Percentiles rank a stretch among this genome's conserved stretches.
Conservation (phyloP, 1,140 invertebrate genomes). For the Sinella curviseta region DNA sequence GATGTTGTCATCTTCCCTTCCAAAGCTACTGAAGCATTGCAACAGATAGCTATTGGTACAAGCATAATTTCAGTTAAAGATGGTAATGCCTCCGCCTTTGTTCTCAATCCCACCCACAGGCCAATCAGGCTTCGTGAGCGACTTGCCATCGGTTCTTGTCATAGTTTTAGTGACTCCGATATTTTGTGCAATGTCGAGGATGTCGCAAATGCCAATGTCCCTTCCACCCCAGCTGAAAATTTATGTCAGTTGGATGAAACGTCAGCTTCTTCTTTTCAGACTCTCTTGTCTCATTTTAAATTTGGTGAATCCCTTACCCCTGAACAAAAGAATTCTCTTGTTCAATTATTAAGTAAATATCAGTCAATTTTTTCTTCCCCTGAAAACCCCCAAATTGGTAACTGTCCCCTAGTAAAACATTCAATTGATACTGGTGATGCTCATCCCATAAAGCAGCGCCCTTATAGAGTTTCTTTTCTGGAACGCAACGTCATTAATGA, state of each 20-base stretch:
- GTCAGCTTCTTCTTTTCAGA: no score
- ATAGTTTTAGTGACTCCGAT: background rate
- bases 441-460: slow-evolving; percentile 50
- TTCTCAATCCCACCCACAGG: background rate
- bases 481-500: slow-evolving; percentile 50
- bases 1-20: background rate
- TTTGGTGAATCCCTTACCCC: background rate
- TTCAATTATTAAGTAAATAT: background rate
- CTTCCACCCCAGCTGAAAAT: no score
- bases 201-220: background rate
- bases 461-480: slow-evolving; percentile 48
- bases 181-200: background rate
- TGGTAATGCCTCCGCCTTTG: background rate
- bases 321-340: background rate
- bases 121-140: background rate
- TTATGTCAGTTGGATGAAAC: no score
- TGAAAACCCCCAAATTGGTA: slow-evolving; percentile 13
- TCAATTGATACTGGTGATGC: slow-evolving; percentile 50
- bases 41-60: slow-evolving; percentile 1
- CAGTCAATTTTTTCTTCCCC: background rate
- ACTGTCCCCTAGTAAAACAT: slow-evolving; percentile 41
- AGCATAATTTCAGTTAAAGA: background rate
- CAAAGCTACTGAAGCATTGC: background rate
- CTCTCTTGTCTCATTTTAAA: slow-evolving; percentile 20
- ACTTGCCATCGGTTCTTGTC: background rate